These are phyloP conservation scores for Campoletis sonorensis DNA, from an alignment of 1,140 invertebrate genomes.

Conservation along the genomic window DNA sequence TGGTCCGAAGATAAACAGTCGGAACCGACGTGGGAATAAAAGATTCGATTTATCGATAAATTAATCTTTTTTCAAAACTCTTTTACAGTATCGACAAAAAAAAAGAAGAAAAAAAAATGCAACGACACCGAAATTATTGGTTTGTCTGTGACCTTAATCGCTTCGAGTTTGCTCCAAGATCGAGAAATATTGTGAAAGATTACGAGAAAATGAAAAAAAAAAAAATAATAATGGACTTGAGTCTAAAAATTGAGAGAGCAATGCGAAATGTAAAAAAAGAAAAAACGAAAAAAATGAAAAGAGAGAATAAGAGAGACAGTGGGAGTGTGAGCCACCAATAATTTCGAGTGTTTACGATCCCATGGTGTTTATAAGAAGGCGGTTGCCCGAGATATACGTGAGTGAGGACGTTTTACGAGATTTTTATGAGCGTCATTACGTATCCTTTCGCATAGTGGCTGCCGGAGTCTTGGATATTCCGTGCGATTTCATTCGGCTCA, in stretches of 20 bases:
- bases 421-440: conserved; percentile 60
- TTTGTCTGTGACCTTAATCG: neutral
- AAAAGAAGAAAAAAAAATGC: neutral
- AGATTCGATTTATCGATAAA: too few relatives aligned
- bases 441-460: conserved; percentile 29
- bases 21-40: neutral
- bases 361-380: conserved; percentile 59
- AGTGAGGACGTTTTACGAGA: conserved; percentile 56
- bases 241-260: neutral
- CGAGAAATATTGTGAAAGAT: too few relatives aligned
- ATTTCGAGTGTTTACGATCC: conserved; percentile 62
- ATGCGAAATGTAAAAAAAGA: neutral
- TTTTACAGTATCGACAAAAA: neutral
- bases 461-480: neutral
- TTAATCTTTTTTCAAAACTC: too few relatives aligned
- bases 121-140: neutral
- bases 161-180: too few relatives aligned
- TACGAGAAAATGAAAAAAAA: too few relatives aligned
- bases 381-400: conserved; percentile 37
- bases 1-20: too few relatives aligned
- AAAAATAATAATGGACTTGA: too few relatives aligned
- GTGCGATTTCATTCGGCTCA: neutral
- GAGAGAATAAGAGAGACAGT: conserved; percentile 29
- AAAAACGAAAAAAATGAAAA: neutral
- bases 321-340: conserved; percentile 51